Percentiles rank a stretch among this genome's conserved stretches.
phyloP scores from a whole-genome alignment of 2,113 vertebrate genomes.

The Heliornis fulica region DNA sequence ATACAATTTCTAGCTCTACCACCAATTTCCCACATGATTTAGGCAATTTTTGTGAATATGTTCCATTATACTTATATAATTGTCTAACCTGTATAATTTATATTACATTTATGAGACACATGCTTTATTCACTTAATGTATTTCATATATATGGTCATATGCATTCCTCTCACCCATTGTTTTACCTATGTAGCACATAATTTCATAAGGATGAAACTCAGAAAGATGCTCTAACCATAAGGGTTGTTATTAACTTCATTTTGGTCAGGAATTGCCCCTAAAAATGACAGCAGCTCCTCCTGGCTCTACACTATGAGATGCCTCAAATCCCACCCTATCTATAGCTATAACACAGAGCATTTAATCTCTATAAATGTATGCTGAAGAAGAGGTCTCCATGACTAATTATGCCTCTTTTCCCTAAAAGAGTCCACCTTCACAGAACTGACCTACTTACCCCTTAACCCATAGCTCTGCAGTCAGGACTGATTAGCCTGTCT shows the following conservation, averaged over 20 bases:
- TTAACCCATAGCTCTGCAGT: not conserved
- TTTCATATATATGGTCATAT: not conserved
- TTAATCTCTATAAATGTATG: not conserved
- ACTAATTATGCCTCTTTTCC: not conserved
- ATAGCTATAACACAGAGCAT: not conserved
- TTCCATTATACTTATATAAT: not conserved
- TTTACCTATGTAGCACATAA: not conserved
- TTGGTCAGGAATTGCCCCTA: slow-evolving; percentile 7
- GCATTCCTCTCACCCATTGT: not conserved
- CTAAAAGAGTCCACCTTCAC: not conserved
- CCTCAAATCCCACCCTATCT: not conserved
- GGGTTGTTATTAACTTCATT: not conserved
- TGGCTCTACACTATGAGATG: not conserved
- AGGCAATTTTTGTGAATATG: not conserved
- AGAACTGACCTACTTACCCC: not conserved
- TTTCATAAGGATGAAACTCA: not conserved
- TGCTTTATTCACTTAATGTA: not conserved
- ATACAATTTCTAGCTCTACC: not conserved
- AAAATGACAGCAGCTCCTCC: not conserved
- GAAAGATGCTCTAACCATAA: not conserved
- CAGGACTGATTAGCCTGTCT: not conserved
- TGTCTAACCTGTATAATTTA: not conserved
- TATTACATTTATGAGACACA: not conserved
- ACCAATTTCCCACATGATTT: not conserved
- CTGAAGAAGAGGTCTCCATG: not conserved